phyloP scores from a whole-genome alignment of 1,140 invertebrate species.

The Drosophila gunungcola region DNA sequence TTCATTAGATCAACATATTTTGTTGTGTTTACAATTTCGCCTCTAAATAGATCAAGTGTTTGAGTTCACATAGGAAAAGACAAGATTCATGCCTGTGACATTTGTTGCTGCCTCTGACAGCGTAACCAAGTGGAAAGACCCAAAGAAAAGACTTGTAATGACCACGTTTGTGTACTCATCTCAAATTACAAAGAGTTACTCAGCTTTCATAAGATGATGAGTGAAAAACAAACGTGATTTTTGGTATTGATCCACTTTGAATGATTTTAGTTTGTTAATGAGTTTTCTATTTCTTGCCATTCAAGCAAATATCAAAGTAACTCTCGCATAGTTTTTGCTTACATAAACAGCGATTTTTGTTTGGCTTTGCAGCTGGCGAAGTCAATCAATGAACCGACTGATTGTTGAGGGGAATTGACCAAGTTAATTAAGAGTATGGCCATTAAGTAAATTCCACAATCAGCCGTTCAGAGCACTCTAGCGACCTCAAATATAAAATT shows the following conservation, averaged over 20 bases:
- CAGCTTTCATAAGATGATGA: neutral
- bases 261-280: conserved; percentile 17
- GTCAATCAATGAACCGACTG: conserved; percentile 31
- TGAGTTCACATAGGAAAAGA: conserved; percentile 12
- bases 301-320: conserved; percentile 9
- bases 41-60: conserved; percentile 27
- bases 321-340: conserved; percentile 21
- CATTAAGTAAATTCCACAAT: conserved; percentile 29
- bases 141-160: conserved; percentile 35
- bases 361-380: conserved; percentile 33
- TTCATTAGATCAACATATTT: neutral
- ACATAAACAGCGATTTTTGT: conserved; percentile 35
- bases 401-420: conserved; percentile 32
- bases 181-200: conserved; percentile 12
- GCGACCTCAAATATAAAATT: conserved; percentile 46
- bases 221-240: conserved; percentile 4
- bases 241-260: conserved; percentile 10
- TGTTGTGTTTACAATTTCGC: neutral
- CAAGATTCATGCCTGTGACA: conserved; percentile 32
- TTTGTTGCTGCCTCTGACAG: conserved; percentile 41
- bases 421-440: conserved; percentile 40
- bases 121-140: conserved; percentile 36
- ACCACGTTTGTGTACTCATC: conserved; percentile 14
- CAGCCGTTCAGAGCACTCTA: conserved; percentile 4
- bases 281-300: conserved; percentile 1